Evolutionary conservation across 2,113 vertebrate species (phyloP), one percentile per base, ranked within the genome.

Genomic region (Sturnira hondurensis): DNA sequence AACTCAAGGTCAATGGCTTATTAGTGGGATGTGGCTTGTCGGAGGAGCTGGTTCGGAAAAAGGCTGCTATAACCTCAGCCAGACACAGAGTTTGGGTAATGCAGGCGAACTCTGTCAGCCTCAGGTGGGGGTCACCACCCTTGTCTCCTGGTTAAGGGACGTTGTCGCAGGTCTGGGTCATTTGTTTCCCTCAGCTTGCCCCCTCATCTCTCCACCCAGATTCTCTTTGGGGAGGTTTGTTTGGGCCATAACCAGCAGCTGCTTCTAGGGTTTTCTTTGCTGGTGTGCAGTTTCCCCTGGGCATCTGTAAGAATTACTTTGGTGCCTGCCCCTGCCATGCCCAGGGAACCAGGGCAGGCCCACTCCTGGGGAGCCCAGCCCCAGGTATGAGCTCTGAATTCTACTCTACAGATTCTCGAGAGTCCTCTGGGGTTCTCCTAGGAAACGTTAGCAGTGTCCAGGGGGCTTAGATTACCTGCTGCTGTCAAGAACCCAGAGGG

Each of bases 1-100:
- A 95, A 98, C 89, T 92, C 93, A 89, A 98, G 97, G 98, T 98
- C 97, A 98, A 97, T 97, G 93, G 97, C 97, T 97, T 94, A 95
- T 98, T 98, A 98, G 77, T 88, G 86, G 94, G 91, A 86, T 86
- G 80, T 95, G 76, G 45, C 56, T 83, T 74, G 19, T 3, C 8
- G 63, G 68, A 68, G 43, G 86, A 56, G 56, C 28, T n/a, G 47
- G 41, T 38, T 76, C 58, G 33, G 58, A 9, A 26, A 63, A 58
- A 77, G n/a, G 47, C 43, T 0, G 8, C 4, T 14, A 6, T 15
- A 1, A 28, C 77, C 24, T 36, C 43, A 31, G 86, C 54, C 71
- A 26, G 38, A 61, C 52, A 11, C 26, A 4, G 45, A 61, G 84
- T 77, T 50, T 4, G 36, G 78, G n/a, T 56, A 7, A 52, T 0